Percentiles rank a stretch among this genome's conserved stretches.
Conservation (phyloP, 2,797 vertebrate species). For the Macrochelys suwanniensis region DNA sequence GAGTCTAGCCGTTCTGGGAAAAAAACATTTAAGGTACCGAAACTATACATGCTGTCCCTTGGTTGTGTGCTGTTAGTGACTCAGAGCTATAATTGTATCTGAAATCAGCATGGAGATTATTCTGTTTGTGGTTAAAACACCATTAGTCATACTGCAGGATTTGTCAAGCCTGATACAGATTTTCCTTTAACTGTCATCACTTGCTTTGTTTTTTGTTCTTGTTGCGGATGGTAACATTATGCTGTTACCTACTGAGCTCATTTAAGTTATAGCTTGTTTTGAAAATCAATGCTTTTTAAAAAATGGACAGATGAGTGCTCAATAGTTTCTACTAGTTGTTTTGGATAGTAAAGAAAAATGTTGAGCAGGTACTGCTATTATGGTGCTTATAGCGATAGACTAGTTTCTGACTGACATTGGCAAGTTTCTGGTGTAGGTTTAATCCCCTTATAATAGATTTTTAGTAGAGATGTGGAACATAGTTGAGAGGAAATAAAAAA, state of each 20-base stretch:
- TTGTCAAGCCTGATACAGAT: constrained; percentile 19
- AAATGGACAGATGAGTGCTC: background rate
- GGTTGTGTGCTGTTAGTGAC: background rate
- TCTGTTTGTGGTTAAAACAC: constrained; percentile 52
- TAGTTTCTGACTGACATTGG: background rate
- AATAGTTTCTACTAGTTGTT: background rate
- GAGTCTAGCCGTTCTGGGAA: background rate
- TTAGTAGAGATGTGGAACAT: background rate
- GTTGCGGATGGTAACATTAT: background rate
- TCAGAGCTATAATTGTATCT: background rate
- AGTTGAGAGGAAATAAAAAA: background rate
- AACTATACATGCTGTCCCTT: background rate
- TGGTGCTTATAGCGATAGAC: fast-evolving
- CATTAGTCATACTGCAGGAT: constrained; percentile 37
- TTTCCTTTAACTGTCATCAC: constrained; percentile 36
- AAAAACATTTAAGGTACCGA: background rate
- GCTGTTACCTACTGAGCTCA: background rate
- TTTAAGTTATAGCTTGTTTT: background rate
- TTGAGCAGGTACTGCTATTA: background rate
- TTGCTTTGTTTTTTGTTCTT: constrained; percentile 28
- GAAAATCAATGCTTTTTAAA: background rate
- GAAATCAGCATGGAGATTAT: background rate
- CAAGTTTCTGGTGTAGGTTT: background rate
- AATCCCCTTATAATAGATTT: constrained; percentile 25
- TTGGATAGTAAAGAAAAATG: background rate